These are phyloP conservation scores for Nysson spinosus DNA, from an alignment of 2,888 invertebrate species.

Conservation along the genomic window DNA sequence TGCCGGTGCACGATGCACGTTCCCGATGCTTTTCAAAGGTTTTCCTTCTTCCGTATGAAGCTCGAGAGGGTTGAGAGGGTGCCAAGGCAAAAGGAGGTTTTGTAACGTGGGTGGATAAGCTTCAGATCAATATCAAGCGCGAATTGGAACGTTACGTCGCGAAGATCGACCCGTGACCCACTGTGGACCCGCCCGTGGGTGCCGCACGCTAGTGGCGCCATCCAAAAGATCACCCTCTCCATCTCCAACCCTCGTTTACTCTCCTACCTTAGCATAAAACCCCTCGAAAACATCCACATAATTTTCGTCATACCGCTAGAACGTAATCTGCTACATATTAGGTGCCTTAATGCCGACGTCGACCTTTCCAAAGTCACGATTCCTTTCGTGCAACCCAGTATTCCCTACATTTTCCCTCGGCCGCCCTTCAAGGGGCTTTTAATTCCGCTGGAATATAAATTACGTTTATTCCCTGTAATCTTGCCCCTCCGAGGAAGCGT, in stretches of 20 bases:
- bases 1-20: neutral
- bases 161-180: slow-evolving; percentile 76
- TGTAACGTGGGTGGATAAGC: slow-evolving; percentile 67
- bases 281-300: slow-evolving; percentile 2
- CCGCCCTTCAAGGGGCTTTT: slow-evolving; percentile 17
- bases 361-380: neutral
- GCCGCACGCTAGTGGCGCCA: slow-evolving; percentile 54
- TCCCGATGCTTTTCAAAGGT: neutral
- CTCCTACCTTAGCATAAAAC: too few species aligned
- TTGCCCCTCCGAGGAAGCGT: neutral
- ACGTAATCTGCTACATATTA: slow-evolving; percentile 17
- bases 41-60: slow-evolving; percentile 4
- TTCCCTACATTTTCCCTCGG: slow-evolving; percentile 9
- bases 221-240: slow-evolving; percentile 39
- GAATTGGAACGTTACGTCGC: slow-evolving; percentile 73
- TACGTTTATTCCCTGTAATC: slow-evolving; percentile 17
- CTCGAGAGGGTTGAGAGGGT: slow-evolving; percentile 23
- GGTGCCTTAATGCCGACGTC: slow-evolving; percentile 21
- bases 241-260: neutral
- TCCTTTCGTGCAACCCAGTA: neutral
- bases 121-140: slow-evolving; percentile 73
- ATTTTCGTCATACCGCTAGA: slow-evolving; percentile 13
- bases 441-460: slow-evolving; percentile 20
- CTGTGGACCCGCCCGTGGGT: slow-evolving; percentile 74
- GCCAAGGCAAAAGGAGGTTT: slow-evolving; percentile 48